Base-by-base conservation (phyloP, 1,140 invertebrate genomes). In the Nautilus pompilius region DNA sequence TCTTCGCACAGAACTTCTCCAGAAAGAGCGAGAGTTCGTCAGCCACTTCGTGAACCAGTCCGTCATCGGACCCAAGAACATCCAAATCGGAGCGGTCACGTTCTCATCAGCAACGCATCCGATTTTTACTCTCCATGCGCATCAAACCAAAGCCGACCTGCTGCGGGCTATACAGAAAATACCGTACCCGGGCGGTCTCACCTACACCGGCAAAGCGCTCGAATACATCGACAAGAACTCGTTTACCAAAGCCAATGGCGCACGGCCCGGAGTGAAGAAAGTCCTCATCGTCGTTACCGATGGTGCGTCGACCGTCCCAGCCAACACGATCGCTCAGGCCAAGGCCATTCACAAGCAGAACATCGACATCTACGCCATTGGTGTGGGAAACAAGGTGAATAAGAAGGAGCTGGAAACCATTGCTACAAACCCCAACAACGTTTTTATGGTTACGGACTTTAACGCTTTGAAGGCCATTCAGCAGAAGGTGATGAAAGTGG, bases 281-380 rank as follows among this genome's bases (percentile, higher is more conserved):
- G 65, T 66, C 30, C 34, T 69, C 2, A 62, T 74, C 20, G 63
- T 72, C 5, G 53, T 74, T 4, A 74, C 72, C 2, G 72, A 74
- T 22, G 72, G 70, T 22, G 66, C 56, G 1, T 72, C 72, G n/a
- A 54, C 62, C 0, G 30, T 71, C 32, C 56, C 60, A 20, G 54
- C 15, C 0, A 6, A 56, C 5, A 75, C 73, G 13, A 26, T 60
- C 0, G 10, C 15, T 0, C 48, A 66, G 26, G 65, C 71, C 4
- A 58, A 51, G 2, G 5, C 55, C 15, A 48, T 75, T 17, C 72
- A 73, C 29, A 54, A 62, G 10, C 49, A 51, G 8, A 57, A 62
- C 0, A 61, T 64, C 22, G 51, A 41, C 5, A 51, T 73, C 24
- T 70, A 66, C 22, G 67, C 63, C 28, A 60, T 71, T 32, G 69